Evolutionary conservation across 2,113 vertebrate genomes (phyloP), one percentile per base, ranked within the genome.

Genomic region (Burhinus bistriatus): DNA sequence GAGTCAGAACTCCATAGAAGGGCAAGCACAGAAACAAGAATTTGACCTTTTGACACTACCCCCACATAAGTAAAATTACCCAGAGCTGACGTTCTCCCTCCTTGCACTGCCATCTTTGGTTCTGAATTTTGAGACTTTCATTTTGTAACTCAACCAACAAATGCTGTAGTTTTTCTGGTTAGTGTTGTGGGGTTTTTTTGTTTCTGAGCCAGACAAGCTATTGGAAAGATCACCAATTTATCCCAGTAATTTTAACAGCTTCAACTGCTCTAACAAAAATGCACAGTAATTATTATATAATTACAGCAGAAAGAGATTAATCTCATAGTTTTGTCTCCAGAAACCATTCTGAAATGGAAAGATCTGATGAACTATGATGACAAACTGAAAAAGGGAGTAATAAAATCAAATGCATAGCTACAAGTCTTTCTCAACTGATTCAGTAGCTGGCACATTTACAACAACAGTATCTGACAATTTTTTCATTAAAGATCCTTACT

Each of bases 401-500:
- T 40, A 91, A 87, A 94, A 95, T 47, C 65, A 68, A 86, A 87
- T 25, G 12, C 54, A 58, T 5, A 71, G 55, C n/a, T 78, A 51
- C 40, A 80, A 51, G 14, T 23, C 52, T n/a, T 76, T 85, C 47
- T 78, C 68, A 42, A 49, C 36, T 54, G 44, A 69, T 62, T 71
- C 12, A 72, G 87, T 4, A 89, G 36, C 12, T 58, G 44, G n/a
- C 12, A 15, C 20, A 45, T 75, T 57, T 89, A 71, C 42, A 87
- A 59, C 66, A 68, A 18, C 32, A 68, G 10, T 38, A 58, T 30
- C 40, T 82, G 29, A 44, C 22, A 30, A 62, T 36, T 69, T 62
- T 62, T 65, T 57, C 44, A 30, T 90, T 92, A 15, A 86, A 69
- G 57, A 73, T 81, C 49, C 99, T 99, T 98, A 99, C 99, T 98